Conservation (phyloP, 2,888 invertebrate species). For the Melanchra persicariae region DNA sequence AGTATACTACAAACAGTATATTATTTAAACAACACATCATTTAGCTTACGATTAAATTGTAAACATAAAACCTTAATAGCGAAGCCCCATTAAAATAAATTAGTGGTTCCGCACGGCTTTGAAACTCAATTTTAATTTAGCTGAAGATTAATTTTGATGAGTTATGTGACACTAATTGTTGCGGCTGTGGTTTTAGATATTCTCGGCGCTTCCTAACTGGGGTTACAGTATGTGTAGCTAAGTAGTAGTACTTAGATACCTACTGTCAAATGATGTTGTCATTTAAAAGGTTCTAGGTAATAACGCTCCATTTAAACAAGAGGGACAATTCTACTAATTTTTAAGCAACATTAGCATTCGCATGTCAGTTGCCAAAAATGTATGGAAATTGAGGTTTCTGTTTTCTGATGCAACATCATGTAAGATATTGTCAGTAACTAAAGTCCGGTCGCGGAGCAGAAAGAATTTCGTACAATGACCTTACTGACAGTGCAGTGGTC, state of each 20-base stretch:
- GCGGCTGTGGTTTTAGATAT: slow-evolving; percentile 9
- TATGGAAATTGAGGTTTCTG: too few species aligned
- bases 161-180: slow-evolving; percentile 38
- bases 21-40: not conserved
- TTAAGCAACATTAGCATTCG: too few species aligned
- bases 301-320: not conserved
- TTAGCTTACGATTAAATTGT: not conserved
- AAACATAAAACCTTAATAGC: slow-evolving; percentile 9
- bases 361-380: too few species aligned
- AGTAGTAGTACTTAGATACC: too few species aligned
- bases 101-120: slow-evolving; percentile 6
- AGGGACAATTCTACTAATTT: too few species aligned
- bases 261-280: not conserved
- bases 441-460: too few species aligned
- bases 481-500: too few species aligned
- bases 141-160: slow-evolving; percentile 40
- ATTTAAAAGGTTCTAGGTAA: not conserved
- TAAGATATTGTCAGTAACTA: not conserved
- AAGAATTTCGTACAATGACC: too few species aligned
- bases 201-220: slow-evolving; percentile 8
- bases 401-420: not conserved
- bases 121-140: slow-evolving; percentile 37
- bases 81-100: slow-evolving; percentile 39
- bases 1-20: not conserved
- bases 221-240: not conserved